A percentile compares a stretch with the other conserved stretches of the same genome.
Conservation (phyloP, 2,113 vertebrate genomes). For the Acrocephalus kingi region DNA sequence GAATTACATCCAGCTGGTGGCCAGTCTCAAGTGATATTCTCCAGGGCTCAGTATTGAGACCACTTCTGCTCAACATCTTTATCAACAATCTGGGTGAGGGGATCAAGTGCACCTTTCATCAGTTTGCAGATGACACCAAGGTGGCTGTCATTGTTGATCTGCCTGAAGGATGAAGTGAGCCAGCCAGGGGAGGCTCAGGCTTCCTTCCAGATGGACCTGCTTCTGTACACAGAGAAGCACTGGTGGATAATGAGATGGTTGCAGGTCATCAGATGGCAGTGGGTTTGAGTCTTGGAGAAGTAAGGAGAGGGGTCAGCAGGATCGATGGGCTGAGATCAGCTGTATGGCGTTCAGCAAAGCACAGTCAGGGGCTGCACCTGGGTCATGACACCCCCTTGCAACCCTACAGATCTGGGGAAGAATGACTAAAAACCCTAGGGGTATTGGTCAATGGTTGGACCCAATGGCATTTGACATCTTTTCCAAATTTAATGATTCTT, state of each 20-base stretch:
- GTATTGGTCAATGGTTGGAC: background rate
- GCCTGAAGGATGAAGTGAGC: background rate
- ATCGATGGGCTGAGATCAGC: rapidly evolving
- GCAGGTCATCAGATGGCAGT: background rate
- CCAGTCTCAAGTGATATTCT: background rate
- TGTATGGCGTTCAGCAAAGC: background rate
- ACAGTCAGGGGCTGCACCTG: background rate
- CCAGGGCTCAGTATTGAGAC: background rate
- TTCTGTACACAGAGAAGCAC: background rate
- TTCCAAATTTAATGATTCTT: background rate
- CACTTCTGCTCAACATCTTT: background rate
- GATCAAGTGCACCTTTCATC: background rate
- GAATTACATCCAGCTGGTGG: background rate
- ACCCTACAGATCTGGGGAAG: background rate
- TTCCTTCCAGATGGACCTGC: background rate
- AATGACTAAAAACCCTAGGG: background rate
- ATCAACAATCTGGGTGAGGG: background rate
- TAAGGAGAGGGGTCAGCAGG: background rate
- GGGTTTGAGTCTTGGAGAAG: background rate
- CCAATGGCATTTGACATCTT: background rate
- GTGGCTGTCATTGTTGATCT: background rate
- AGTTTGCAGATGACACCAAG: background rate
- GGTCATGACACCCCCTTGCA: too few species aligned
- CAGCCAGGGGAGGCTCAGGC: background rate
- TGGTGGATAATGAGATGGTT: background rate